Base-by-base conservation (phyloP, 2,113 vertebrate genomes). In the Phyllostomus hastatus region DNA sequence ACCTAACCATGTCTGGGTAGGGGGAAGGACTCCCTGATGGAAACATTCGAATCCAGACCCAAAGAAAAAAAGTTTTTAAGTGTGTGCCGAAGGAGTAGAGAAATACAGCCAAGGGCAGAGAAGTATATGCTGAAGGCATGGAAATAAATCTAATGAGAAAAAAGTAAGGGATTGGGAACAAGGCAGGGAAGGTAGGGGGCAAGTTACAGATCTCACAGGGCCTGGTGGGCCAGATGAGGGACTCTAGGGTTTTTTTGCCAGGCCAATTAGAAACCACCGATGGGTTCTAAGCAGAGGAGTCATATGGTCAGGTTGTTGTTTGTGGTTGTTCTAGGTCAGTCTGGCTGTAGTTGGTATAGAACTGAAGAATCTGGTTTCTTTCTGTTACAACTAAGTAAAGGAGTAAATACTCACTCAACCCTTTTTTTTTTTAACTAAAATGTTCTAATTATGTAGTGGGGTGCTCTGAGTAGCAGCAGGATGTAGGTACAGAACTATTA, bases 311-410 rank as follows among this genome's bases (percentile, higher is more conserved):
- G 5, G n/a, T 4, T 14, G 4, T 22, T 70, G 1, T n/a, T 35
- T 70, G 31, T 67, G 64, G 50, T 54, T 46, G 41, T 57, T 82
- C 86, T 61, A 43, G 15, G 41, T 73, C 90, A 59, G 16, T 43
- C 26, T 48, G 35, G 75, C 22, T 75, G 11, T 9, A 41, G 10
- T 1, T 57, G 14, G n/a, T 35, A 3, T 67, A 48, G 43, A 86
- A 38, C 3, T 5, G 2, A 43, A 48, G 54, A 48, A 48, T 24
- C 38, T 73, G 12, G 9, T 88, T 79, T 83, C 84, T 93, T 61
- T 84, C 72, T 85, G 43, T 24, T 50, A 88, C 72, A 95, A 87
- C 73, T 61, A 89, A 76, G 72, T 66, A 66, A 84, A 94, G n/a
- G 26, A 14, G 7, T 35, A 8, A 86, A 61, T 2, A 46, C 38